These are phyloP conservation scores for Eclectus roratus DNA, from an alignment of 2,113 vertebrate genomes.

Conservation along the genomic window DNA sequence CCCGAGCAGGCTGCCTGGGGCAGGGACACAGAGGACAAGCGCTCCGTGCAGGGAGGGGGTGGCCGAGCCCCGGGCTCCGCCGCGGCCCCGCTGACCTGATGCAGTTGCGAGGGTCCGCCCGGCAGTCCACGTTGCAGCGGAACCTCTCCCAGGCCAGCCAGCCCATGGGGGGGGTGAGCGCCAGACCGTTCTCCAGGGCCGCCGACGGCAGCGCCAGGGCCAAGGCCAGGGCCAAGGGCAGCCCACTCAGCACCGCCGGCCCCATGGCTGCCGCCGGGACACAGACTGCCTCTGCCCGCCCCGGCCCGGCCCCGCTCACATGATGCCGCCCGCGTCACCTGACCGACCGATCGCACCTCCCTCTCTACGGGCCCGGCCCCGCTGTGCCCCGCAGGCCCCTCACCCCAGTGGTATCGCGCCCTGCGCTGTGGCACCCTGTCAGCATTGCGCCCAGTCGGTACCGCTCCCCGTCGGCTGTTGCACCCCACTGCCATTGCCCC, in stretches of 20 bases:
- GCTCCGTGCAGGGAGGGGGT: not conserved
- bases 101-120: slow-evolving; percentile 85
- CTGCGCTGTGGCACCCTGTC: not conserved
- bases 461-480: not conserved
- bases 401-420: rapidly evolving
- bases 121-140: slow-evolving; percentile 87
- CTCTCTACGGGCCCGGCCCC: not conserved
- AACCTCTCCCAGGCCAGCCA: slow-evolving; percentile 95
- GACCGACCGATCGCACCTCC: not conserved
- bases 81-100: slow-evolving; percentile 78
- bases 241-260: rapidly evolving
- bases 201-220: not conserved
- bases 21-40: not conserved
- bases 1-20: not conserved
- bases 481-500: not conserved
- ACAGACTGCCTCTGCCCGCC: rapidly evolving
- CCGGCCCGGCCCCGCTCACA: not conserved
- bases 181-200: slow-evolving; percentile 87
- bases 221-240: not conserved
- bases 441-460: not conserved
- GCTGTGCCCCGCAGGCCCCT: not conserved
- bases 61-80: not conserved
- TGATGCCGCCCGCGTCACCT: not conserved
- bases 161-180: slow-evolving; percentile 90
- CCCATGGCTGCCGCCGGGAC: not conserved